Base-by-base conservation (phyloP, 1,140 invertebrate genomes). In the Holcopasites calliopsidis region DNA sequence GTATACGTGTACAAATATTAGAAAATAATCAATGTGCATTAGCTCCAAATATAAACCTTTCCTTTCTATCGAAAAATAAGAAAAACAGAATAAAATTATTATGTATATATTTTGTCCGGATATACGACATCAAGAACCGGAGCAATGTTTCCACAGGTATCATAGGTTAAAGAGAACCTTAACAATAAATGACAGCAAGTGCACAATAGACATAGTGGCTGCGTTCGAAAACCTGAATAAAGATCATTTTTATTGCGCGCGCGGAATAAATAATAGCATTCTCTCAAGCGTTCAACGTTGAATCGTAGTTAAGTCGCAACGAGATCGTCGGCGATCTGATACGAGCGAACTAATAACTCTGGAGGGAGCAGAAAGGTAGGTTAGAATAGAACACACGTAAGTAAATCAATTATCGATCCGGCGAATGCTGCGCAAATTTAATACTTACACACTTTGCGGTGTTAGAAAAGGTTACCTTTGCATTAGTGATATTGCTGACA, bases 371-470 rank as follows among this genome's bases (percentile, higher is more conserved):
- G 44, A 18, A 50, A 58, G 50, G 47, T 83, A 87, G 85, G 85
- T 87, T 87, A 87, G 82, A 83, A 70, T 82, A 69, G 47, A 77
- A 60, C 47, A 58, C 57, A 83, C 72, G 50, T 70, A n/a, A n/a
- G n/a, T n/a, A 82, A 80, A 86, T 85, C 76, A 87, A 85, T 85
- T 81, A 87, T 87, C 85, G 85, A 86, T 83, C 80, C 58, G 76
- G 65, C 44, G 64, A 72, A 66, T 55, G 68, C 76, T 85, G 84
- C 82, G 85, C 82, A 79, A 86, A 82, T 81, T 52, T 62, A 47
- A 31, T 42, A 11, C 3, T 0, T 18, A 28, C 13, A 13, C 2
- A 33, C 11, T 38, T 23, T 16, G 18, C 16, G 8, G 21, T 18
- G 18, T 26, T 21, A 4, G n/a, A 26, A 1, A 40, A 33, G 8